These are phyloP conservation scores for Elephantulus edwardii DNA, from an alignment of 2,113 vertebrate genomes.

Conservation along the genomic window DNA sequence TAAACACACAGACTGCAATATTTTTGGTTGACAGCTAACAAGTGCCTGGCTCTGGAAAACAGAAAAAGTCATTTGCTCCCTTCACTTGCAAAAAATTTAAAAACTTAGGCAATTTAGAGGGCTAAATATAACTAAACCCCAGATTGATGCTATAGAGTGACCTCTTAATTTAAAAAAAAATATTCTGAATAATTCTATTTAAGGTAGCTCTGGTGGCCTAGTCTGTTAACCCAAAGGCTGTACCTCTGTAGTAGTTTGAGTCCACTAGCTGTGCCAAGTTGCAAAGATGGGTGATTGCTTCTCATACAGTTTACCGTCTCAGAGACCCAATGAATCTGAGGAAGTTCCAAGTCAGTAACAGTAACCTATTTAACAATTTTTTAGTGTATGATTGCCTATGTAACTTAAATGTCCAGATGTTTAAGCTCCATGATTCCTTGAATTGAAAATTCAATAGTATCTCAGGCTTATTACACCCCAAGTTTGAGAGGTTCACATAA, in stretches of 20 bases:
- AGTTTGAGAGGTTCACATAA: constrained; percentile 4
- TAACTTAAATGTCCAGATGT: neutral
- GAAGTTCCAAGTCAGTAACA: no score
- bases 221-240: no score
- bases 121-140: neutral
- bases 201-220: neutral
- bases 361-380: neutral
- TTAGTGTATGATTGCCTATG: neutral
- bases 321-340: no score
- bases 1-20: constrained; percentile 26
- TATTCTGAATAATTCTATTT: neutral
- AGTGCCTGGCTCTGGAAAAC: neutral
- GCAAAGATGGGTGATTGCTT: no score
- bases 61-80: neutral
- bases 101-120: neutral
- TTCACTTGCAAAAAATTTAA: constrained; percentile 25
- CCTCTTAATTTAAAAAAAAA: neutral
- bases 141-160: neutral
- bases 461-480: neutral
- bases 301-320: no score
- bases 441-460: neutral
- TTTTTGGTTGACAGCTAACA: constrained; percentile 41
- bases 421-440: neutral
- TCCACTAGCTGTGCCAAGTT: no score
- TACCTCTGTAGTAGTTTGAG: no score